Base-by-base conservation (phyloP, 2,888 invertebrate genomes). In the Orthosia gracilis region DNA sequence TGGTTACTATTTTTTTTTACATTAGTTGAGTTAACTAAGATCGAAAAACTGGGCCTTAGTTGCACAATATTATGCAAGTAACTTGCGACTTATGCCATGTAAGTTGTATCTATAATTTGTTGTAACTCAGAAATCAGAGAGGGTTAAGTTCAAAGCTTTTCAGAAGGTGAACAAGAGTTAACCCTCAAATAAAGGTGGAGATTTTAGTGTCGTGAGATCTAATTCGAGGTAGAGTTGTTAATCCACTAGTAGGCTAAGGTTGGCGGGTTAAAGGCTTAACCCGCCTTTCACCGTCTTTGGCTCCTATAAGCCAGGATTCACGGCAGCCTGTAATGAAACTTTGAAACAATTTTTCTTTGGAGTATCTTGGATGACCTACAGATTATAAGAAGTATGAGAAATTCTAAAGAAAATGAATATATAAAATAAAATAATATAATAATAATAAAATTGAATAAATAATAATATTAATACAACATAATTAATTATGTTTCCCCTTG, bases 261-360 rank as follows among this genome's bases (percentile, higher is more conserved):
- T 73, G 59, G 7, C n/a, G 71, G 62, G 81, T 82, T 67, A 69
- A 26, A n/a, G 52, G 75, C 52, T 84, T 71, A 80, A 21, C 70
- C 61, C 54, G 61, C 15, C 65, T 68, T 74, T 70, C 61, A 40
- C 61, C 65, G 50, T n/a, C 52, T 68, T 77, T 78, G 79, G 61
- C 59, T 81, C 50, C 55, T 58, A 15, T 49, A 79, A 83, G 57
- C 50, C 49, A 21, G 49, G 67, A 47, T 75, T 52, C 26, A 31
- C 4, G 45, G 55, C 15, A 64, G 40, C 3, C 21, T 69, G 45
- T 68, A 65, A 63, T 75, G 15, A 54, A 73, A 57, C 61, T 47
- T 49, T 54, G 15, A 23, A 61, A 18, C 13, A 15, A 23, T n/a
- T 17, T 58, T 59, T 31, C 3, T n/a, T 17, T 40, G 0, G 11